A percentile compares a stretch with the other conserved stretches of the same genome.
Evolutionary conservation across 2,797 vertebrate genomes (phyloP).

Genomic region (Nannoperca obscura): DNA sequence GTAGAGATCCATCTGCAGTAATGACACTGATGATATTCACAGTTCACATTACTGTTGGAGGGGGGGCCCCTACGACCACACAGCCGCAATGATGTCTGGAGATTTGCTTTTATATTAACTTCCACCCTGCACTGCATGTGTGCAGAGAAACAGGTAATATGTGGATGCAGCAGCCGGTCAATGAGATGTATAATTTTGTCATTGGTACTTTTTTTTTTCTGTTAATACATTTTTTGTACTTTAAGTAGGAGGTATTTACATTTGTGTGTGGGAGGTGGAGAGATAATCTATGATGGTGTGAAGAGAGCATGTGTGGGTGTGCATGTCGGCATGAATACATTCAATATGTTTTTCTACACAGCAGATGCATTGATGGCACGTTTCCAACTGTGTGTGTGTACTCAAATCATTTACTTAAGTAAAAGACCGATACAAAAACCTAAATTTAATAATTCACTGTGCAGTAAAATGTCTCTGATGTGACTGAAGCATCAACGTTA

Average conservation of each 20-base stretch:
- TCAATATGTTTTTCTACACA: background rate
- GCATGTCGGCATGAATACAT: background rate
- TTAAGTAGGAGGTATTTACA: background rate
- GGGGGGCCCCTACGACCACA: background rate
- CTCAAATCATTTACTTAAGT: too few species aligned
- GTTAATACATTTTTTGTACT: background rate
- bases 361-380: too few species aligned
- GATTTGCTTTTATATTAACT: constrained; percentile 23
- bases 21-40: constrained; percentile 20
- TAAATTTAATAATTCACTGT: too few species aligned
- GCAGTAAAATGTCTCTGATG: too few species aligned
- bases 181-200: background rate
- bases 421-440: too few species aligned
- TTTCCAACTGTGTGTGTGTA: too few species aligned
- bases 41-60: constrained; percentile 7
- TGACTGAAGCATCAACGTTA: too few species aligned
- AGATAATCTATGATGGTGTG: background rate
- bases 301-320: background rate
- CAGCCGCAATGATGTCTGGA: background rate
- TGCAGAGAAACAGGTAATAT: background rate
- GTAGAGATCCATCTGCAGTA: constrained; percentile 19
- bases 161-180: background rate
- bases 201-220: background rate
- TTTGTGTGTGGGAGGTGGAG: background rate
- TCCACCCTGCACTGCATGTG: background rate